These are phyloP conservation scores for Zaprionus taronus DNA, from an alignment of 1,140 invertebrate genomes.

Conservation along the genomic window DNA sequence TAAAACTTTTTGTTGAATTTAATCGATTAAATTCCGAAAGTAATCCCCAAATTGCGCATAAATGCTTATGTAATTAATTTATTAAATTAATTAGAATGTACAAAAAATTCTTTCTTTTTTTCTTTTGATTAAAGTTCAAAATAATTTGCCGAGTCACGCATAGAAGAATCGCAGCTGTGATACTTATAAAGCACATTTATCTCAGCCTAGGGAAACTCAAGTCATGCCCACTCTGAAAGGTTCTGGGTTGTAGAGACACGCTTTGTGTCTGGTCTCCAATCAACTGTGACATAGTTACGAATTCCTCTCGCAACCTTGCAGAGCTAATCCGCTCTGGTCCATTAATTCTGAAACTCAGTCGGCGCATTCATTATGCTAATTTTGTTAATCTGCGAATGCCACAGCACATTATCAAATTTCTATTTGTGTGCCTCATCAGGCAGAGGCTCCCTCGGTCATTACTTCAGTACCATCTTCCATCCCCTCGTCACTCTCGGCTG, in stretches of 20 bases:
- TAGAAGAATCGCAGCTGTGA: neutral
- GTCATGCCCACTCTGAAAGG: neutral
- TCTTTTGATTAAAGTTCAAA: neutral
- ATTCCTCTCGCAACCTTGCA: neutral
- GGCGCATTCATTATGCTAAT: slow-evolving; percentile 73
- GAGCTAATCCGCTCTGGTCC: slow-evolving; percentile 32
- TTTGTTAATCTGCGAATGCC: slow-evolving; percentile 43
- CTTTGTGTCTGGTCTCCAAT: slow-evolving; percentile 6
- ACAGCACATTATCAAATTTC: slow-evolving; percentile 68
- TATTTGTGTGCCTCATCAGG: slow-evolving; percentile 70
- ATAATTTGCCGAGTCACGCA: neutral
- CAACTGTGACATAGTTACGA: slow-evolving; percentile 8
- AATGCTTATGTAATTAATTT: no score
- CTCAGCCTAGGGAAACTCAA: neutral
- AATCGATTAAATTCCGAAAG: no score
- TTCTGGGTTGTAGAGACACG: neutral
- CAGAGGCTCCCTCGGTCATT: neutral
- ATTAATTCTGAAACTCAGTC: slow-evolving; percentile 58
- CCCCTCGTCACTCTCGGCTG: neutral
- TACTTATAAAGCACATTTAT: neutral
- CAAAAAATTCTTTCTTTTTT: neutral
- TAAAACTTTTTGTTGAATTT: no score
- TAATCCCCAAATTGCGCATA: no score
- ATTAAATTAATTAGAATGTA: no score
- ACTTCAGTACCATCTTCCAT: neutral